These are phyloP conservation scores for Sander lucioperca DNA, from an alignment of 2,113 vertebrate species.

Conservation along the genomic window DNA sequence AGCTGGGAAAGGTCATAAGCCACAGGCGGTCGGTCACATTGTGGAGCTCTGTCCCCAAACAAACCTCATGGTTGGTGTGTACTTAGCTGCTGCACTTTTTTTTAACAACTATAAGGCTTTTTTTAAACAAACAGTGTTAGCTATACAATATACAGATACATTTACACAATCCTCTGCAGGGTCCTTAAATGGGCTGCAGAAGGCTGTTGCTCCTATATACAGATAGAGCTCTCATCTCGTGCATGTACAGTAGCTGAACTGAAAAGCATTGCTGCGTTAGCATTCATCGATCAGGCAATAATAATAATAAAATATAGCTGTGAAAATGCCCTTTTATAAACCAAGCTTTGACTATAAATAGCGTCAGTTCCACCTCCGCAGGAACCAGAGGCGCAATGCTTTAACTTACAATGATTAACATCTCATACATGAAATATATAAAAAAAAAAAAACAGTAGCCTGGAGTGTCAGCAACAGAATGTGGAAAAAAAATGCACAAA, in stretches of 20 bases:
- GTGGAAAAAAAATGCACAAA: constrained; percentile 48
- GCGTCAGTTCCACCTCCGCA: constrained; percentile 33
- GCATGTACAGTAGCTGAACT: constrained; percentile 74
- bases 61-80: constrained; percentile 82
- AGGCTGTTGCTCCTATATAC: constrained; percentile 80
- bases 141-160: constrained; percentile 84
- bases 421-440: constrained; percentile 57
- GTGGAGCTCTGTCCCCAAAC: constrained; percentile 79
- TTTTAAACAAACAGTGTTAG: constrained; percentile 85
- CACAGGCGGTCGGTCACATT: constrained; percentile 47
- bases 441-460: constrained; percentile 35
- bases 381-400: constrained; percentile 34
- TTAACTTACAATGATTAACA: constrained; percentile 60
- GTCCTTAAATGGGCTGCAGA: constrained; percentile 66
- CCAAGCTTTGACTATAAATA: constrained; percentile 79
- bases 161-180: constrained; percentile 77
- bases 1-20: constrained; percentile 56
- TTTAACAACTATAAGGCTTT: constrained; percentile 86
- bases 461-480: constrained; percentile 43
- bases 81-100: constrained; percentile 81
- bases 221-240: constrained; percentile 77
- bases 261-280: constrained; percentile 70
- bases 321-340: constrained; percentile 80
- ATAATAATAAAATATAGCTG: constrained; percentile 79
- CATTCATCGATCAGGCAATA: constrained; percentile 75